Conservation (phyloP, 2,113 vertebrate species). For the Anarhynchus alexandrinus region DNA sequence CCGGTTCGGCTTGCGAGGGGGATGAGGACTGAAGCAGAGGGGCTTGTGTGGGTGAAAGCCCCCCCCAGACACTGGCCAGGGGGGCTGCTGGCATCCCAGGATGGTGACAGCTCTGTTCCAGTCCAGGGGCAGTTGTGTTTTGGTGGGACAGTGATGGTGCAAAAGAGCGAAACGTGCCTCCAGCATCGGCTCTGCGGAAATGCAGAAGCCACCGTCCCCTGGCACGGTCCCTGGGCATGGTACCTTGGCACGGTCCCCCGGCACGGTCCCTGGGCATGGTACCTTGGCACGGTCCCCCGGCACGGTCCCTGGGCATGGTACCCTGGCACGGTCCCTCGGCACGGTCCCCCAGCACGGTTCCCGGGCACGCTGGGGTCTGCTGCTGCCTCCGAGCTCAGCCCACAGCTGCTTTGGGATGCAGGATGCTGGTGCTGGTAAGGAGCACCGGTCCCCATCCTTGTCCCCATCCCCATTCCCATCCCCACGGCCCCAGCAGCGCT, state of each 20-base stretch:
- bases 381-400: not conserved
- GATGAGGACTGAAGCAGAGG: not conserved
- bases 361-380: accelerated
- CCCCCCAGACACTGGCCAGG: accelerated
- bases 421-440: not conserved
- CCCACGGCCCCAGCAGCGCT: not conserved
- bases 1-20: accelerated
- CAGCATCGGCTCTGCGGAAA: not conserved
- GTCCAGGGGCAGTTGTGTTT: not conserved
- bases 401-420: accelerated
- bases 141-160: accelerated
- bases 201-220: not conserved
- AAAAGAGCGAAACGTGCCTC: not conserved
- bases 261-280: not conserved
- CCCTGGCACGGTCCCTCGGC: no score
- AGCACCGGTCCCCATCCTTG: not conserved
- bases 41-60: not conserved
- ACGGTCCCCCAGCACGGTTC: accelerated
- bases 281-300: not conserved
- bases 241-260: accelerated
- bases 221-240: not conserved
- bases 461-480: not conserved
- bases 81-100: not conserved
- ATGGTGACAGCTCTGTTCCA: not conserved
- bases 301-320: no score